phyloP scores from a whole-genome alignment of 2,888 invertebrate genomes.

The Colostygia pectinataria region DNA sequence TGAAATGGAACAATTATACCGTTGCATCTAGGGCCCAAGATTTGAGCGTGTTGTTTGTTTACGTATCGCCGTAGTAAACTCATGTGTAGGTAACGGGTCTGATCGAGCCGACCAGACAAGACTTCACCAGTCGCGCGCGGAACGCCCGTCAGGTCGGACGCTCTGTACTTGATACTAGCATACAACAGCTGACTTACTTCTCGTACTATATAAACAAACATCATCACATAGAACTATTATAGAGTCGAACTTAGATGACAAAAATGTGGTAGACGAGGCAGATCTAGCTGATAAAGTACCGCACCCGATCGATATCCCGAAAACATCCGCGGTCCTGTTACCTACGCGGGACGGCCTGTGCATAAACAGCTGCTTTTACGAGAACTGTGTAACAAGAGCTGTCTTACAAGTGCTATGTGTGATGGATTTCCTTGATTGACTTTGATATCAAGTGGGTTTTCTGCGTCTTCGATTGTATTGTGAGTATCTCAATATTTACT shows the following conservation, averaged over 20 bases:
- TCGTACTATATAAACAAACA: slow-evolving; percentile 54
- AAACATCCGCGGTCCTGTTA: slow-evolving; percentile 54
- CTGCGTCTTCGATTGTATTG: slow-evolving; percentile 55
- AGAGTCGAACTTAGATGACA: slow-evolving; percentile 31
- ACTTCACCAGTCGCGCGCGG: slow-evolving; percentile 69
- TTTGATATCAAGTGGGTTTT: slow-evolving; percentile 54
- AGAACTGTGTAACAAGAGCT: slow-evolving; percentile 45
- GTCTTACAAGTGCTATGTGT: slow-evolving; percentile 61
- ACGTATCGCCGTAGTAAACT: slow-evolving; percentile 71
- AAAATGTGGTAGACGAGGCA: slow-evolving; percentile 35
- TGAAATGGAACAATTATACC: slow-evolving; percentile 34
- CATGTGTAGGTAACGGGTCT: slow-evolving; percentile 71
- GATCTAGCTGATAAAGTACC: slow-evolving; percentile 44
- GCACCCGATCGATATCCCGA: slow-evolving; percentile 66
- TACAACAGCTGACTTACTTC: slow-evolving; percentile 66
- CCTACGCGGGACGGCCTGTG: slow-evolving; percentile 57
- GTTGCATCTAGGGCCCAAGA: slow-evolving; percentile 39
- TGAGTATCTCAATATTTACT: slow-evolving; percentile 52
- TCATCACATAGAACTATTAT: slow-evolving; percentile 42
- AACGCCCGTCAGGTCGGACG: slow-evolving; percentile 60
- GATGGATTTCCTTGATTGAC: slow-evolving; percentile 70
- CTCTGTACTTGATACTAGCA: slow-evolving; percentile 41
- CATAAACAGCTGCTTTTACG: slow-evolving; percentile 58
- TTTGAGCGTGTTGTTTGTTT: slow-evolving; percentile 70
- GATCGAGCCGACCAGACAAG: slow-evolving; percentile 36